Conservation (phyloP, 2,113 vertebrate species). For the Ramphastos sulfuratus region DNA sequence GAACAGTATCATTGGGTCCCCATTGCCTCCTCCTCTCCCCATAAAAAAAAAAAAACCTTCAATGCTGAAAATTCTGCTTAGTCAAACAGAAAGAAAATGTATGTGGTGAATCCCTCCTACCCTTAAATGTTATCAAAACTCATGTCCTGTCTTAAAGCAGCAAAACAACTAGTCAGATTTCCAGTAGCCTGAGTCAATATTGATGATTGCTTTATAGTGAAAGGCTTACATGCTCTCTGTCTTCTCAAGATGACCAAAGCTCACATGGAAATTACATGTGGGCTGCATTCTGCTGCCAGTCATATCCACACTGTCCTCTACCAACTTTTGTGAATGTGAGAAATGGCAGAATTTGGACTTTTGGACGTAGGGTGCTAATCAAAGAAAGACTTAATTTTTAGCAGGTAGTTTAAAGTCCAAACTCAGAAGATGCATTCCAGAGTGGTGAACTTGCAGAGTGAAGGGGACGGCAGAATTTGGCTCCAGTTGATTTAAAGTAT, state of each 20-base stretch:
- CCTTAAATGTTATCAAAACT: conserved; percentile 20
- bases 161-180: conserved; percentile 36
- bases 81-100: conserved; percentile 32
- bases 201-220: conserved; percentile 29
- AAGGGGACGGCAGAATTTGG: conserved; percentile 36
- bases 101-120: background rate
- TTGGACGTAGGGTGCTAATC: background rate
- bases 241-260: background rate
- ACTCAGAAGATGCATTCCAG: conserved; percentile 28
- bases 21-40: conserved; percentile 51
- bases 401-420: conserved; percentile 23
- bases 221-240: background rate
- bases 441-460: conserved; percentile 11
- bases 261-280: conserved; percentile 12
- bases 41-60: background rate
- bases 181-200: conserved; percentile 46
- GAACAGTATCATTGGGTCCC: background rate
- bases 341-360: conserved; percentile 34
- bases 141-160: background rate
- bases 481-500: conserved; percentile 21
- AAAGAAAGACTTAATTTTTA: conserved; percentile 29
- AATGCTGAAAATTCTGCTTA: conserved; percentile 4
- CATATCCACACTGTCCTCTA: background rate
- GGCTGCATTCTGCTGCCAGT: conserved; percentile 19
- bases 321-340: background rate